These are phyloP conservation scores for Neodiprion pinetum DNA, from an alignment of 1,140 invertebrate genomes.

Conservation along the genomic window DNA sequence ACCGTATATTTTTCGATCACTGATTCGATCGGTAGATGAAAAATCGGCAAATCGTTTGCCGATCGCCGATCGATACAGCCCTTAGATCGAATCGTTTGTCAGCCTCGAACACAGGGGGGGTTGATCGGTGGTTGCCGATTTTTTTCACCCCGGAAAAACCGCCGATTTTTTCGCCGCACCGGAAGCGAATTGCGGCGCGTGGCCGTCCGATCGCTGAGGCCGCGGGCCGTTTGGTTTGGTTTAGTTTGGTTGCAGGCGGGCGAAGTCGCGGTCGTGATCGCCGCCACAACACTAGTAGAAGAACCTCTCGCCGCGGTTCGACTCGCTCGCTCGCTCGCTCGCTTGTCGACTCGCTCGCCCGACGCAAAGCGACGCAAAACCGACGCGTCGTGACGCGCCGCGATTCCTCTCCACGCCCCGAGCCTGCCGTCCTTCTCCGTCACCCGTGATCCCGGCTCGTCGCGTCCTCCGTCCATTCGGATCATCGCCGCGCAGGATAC, in stretches of 20 bases:
- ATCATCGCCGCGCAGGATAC: neutral
- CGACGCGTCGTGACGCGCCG: slow-evolving; percentile 13
- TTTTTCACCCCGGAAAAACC: too few species aligned
- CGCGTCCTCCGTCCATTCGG: neutral
- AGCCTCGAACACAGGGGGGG: too few species aligned
- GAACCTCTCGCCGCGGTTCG: slow-evolving; percentile 32
- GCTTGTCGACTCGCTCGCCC: slow-evolving; percentile 23
- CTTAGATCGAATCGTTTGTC: too few species aligned
- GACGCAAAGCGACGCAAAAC: neutral
- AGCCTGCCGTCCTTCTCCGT: neutral
- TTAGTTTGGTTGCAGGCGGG: slow-evolving; percentile 14
- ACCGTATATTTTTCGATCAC: too few species aligned
- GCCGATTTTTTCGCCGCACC: too few species aligned
- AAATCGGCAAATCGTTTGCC: too few species aligned
- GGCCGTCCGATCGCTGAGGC: neutral
- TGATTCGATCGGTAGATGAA: too few species aligned
- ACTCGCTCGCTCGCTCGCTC: slow-evolving; percentile 26
- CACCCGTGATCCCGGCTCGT: neutral
- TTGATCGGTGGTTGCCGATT: too few species aligned
- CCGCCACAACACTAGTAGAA: slow-evolving; percentile 54
- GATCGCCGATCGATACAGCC: too few species aligned
- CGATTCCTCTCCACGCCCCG: slow-evolving; percentile 31
- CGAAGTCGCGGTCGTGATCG: slow-evolving; percentile 47
- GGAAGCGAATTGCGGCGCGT: neutral
- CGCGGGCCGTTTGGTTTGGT: too few species aligned